Percentiles rank a stretch among this genome's conserved stretches.
phyloP scores from a whole-genome alignment of 2,797 vertebrate genomes.

The Hylomyscus alleni region DNA sequence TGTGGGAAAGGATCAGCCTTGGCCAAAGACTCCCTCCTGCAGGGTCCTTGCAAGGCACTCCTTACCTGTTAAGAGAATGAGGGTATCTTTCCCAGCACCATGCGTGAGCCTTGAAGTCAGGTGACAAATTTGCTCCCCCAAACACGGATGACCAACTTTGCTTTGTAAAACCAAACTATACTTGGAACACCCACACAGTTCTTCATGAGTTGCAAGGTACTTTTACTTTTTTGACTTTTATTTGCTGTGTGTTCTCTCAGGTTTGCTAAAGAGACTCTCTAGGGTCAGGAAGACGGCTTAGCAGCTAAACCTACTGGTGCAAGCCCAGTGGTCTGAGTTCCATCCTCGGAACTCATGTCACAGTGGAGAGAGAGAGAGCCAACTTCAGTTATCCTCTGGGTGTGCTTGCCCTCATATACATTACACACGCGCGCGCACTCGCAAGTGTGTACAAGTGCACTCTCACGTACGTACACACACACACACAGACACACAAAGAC shows the following conservation, averaged over 20 bases:
- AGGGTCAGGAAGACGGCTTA: neutral
- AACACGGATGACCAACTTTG: neutral
- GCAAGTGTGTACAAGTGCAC: too few species aligned
- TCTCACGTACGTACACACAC: neutral
- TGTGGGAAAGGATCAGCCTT: neutral
- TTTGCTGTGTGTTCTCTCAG: neutral
- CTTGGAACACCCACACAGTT: neutral
- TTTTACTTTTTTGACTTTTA: neutral
- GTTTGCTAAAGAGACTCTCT: neutral
- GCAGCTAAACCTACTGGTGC: neutral
- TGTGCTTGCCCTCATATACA: neutral
- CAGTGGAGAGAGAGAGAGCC: neutral
- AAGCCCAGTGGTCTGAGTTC: neutral
- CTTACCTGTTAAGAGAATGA: neutral
- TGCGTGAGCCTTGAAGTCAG: neutral
- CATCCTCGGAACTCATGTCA: neutral
- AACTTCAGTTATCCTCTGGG: neutral
- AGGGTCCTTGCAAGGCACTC: neutral
- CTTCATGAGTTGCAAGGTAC: neutral
- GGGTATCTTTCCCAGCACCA: neutral
- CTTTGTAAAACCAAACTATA: conserved; percentile 15
- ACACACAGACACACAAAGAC: neutral
- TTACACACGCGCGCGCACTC: neutral
- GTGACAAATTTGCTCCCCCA: neutral
- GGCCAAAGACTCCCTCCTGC: neutral